Base-by-base conservation (phyloP, 2,797 vertebrate species). In the Alcedo quadribrachys region DNA sequence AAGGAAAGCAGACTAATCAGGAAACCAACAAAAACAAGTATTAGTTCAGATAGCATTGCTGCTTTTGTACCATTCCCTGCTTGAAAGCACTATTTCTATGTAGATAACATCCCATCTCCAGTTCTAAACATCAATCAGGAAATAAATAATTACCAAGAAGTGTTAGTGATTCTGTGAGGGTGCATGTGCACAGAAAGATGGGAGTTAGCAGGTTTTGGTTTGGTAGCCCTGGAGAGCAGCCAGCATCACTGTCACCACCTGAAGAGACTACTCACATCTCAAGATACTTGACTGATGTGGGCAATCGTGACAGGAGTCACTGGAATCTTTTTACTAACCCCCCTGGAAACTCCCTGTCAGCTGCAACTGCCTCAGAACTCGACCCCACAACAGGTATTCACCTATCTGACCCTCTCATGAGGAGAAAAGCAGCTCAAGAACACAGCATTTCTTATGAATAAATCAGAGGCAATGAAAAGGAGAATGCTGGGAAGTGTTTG, bases 381-480 rank as follows among this genome's bases (percentile, higher is more conserved):
- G 21, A 66, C 21, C 25, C 12, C 17, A 27, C 77, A 68, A 11
- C 21, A 20, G 12, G 2, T n/a, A 30, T 79, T 83, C 35, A 73
- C 25, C 13, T 40, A 9, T 9, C 55, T 33, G 20, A 60, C 27
- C 15, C 20, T 37, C n/a, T 16, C 19, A 25, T 45, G 19, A 12
- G 17, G 8, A 45, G 24, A 48, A 35, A 61, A 86, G 10, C 0
- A 0, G 8, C 2, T 12, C 7, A 45, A 42, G 37, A 40, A 15
- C 12, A 10, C 4, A 40, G 5, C 11, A 30, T 28, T 77, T 80
- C 14, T 35, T 42, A 2, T 14, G n/a, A 17, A 18, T 12, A 57
- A 60, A 6, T 45, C 66, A 65, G 28, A 61, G 50, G 12, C 25
- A 57, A 5, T 8, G 50, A 51, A 61, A 80, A 62, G 22, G 48